Evolutionary conservation across 2,888 invertebrate species (phyloP).

Genomic region (Morinoia aosen): DNA sequence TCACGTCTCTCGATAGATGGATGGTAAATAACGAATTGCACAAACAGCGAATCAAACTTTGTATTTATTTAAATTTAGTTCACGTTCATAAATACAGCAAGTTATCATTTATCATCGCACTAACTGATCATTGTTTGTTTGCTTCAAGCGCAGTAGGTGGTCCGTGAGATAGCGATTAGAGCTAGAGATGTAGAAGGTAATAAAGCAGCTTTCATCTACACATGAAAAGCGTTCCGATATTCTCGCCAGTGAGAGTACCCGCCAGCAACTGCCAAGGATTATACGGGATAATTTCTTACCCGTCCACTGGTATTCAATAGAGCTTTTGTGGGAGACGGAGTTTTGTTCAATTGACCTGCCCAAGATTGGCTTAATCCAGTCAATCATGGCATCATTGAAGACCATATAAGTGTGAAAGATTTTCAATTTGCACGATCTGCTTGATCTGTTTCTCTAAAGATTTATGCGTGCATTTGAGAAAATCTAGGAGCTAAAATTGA

Average conservation of each 20-base stretch:
- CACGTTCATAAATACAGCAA: no score
- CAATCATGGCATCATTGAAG: not conserved
- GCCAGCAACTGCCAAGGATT: conserved; percentile 13
- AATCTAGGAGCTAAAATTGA: no score
- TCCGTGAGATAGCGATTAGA: not conserved
- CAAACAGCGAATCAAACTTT: no score
- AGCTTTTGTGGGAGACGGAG: not conserved
- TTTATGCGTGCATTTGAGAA: no score
- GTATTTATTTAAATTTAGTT: no score
- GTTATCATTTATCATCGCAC: no score
- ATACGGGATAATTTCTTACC: not conserved
- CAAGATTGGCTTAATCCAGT: not conserved
- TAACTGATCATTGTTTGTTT: no score
- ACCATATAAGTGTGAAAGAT: not conserved
- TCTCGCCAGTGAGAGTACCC: not conserved
- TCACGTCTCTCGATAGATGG: no score
- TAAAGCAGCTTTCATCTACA: not conserved
- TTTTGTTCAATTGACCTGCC: conserved; percentile 3
- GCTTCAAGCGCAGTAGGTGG: not conserved
- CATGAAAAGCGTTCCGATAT: not conserved
- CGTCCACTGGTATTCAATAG: not conserved
- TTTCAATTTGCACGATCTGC: not conserved
- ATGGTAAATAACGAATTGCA: no score
- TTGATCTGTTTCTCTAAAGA: no score
- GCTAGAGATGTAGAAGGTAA: not conserved